These are phyloP conservation scores for Geotria australis DNA, from an alignment of 2,797 vertebrate genomes.

Conservation along the genomic window DNA sequence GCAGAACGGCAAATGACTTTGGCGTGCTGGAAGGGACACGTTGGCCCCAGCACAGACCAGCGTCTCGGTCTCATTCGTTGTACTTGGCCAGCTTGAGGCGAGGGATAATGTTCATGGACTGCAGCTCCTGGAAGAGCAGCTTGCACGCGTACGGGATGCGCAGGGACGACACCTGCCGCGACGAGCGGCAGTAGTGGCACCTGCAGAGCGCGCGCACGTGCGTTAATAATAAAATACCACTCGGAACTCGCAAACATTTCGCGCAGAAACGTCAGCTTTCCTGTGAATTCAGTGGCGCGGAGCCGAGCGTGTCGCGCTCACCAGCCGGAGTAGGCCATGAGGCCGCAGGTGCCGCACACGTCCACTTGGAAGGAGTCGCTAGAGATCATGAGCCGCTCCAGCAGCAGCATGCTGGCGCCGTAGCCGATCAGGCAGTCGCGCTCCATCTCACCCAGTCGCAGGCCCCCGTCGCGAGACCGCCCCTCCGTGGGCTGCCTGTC, in stretches of 20 bases:
- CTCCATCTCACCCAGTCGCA: constrained; percentile 95
- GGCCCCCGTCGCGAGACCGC: constrained; percentile 71
- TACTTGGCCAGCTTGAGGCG: constrained; percentile 74
- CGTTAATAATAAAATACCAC: too few species aligned
- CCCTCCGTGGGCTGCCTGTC: constrained; percentile 82
- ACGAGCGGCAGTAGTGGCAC: constrained; percentile 97
- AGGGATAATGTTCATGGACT: constrained; percentile 98
- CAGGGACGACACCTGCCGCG: constrained; percentile 73
- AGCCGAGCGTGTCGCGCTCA: constrained; percentile 7
- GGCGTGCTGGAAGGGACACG: too few species aligned
- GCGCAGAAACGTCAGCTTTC: too few species aligned
- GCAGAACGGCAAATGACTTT: too few species aligned
- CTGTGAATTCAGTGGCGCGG: too few species aligned
- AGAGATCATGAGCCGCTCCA: constrained; percentile 96
- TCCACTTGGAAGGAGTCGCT: constrained; percentile 96
- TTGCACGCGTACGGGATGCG: constrained; percentile 93
- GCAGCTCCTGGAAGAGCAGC: constrained; percentile 85
- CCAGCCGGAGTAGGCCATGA: constrained; percentile 91
- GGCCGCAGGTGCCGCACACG: constrained; percentile 75
- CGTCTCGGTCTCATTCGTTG: constrained; percentile 27
- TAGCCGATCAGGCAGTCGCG: constrained; percentile 93
- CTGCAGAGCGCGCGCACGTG: constrained; percentile 21
- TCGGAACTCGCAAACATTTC: too few species aligned
- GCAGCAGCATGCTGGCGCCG: constrained; percentile 77
- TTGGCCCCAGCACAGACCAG: too few species aligned